These are phyloP conservation scores for Acanthacorydalis orientalis DNA, from an alignment of 2,888 invertebrate genomes.

Conservation along the genomic window DNA sequence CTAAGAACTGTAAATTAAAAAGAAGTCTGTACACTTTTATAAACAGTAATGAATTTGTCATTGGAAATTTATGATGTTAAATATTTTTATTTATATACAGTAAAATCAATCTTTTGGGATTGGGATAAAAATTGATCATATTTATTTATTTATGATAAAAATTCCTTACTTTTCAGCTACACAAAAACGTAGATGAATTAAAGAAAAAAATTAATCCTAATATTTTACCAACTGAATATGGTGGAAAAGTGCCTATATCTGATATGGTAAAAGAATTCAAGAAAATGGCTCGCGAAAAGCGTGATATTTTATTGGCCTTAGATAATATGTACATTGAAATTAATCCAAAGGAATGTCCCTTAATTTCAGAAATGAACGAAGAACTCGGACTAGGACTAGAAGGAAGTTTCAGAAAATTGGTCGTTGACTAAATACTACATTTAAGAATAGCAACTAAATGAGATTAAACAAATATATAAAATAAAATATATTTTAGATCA, in stretches of 20 bases:
- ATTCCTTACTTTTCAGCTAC: conserved; percentile 36
- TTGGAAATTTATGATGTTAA: too few species aligned
- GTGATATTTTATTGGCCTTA: conserved; percentile 47
- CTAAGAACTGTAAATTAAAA: too few species aligned
- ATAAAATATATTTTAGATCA: too few species aligned
- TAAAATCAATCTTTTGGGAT: too few species aligned
- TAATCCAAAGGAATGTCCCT: conserved; percentile 29
- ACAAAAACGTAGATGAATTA: conserved; percentile 56
- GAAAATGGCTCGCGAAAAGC: conserved; percentile 39
- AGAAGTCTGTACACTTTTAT: too few species aligned
- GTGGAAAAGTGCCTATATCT: conserved; percentile 61
- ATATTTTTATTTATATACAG: too few species aligned
- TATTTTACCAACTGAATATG: conserved; percentile 74
- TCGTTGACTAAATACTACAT: conserved; percentile 45
- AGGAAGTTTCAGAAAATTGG: conserved; percentile 69
- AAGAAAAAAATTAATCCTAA: conserved; percentile 51
- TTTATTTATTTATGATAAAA: too few species aligned
- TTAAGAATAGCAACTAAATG: too few species aligned
- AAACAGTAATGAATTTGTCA: too few species aligned
- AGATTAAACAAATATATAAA: too few species aligned
- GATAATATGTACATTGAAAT: conserved; percentile 63
- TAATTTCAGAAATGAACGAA: conserved; percentile 35
- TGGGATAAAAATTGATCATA: too few species aligned
- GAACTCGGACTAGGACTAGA: conserved; percentile 57
- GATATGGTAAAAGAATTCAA: conserved; percentile 70